Conservation (phyloP, 2,113 vertebrate genomes). For the Tonatia bakeri region DNA sequence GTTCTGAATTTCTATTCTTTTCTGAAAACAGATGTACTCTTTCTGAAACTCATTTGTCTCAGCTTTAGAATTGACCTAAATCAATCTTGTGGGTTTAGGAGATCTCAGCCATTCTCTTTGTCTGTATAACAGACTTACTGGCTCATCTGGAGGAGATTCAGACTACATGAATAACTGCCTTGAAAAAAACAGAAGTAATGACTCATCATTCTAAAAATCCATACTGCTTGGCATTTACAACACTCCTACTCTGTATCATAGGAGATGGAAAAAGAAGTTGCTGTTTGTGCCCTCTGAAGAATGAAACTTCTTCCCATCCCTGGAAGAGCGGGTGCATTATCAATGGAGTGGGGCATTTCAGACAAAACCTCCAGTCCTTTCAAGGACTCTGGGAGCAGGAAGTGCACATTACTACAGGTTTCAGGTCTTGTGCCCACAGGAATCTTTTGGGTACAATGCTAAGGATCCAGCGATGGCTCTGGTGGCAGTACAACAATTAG, state of each 20-base stretch:
- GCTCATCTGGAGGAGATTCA: constrained; percentile 65
- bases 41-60: constrained; percentile 32
- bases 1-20: constrained; percentile 20
- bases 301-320: constrained; percentile 28
- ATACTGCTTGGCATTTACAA: constrained; percentile 76
- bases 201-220: constrained; percentile 78
- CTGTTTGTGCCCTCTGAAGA: constrained; percentile 63
- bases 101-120: constrained; percentile 52
- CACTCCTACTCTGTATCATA: constrained; percentile 74
- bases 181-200: constrained; percentile 67
- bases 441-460: not conserved
- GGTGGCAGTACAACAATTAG: not conserved
- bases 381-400: not conserved
- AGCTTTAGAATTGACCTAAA: constrained; percentile 59
- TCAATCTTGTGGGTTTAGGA: constrained; percentile 51
- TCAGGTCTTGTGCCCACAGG: not conserved
- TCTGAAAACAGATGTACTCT: constrained; percentile 22
- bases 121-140: constrained; percentile 61
- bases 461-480: not conserved
- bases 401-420: not conserved
- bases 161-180: constrained; percentile 73
- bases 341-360: constrained; percentile 40
- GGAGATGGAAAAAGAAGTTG: constrained; percentile 72
- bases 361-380: constrained; percentile 29
- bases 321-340: constrained; percentile 46